Evolutionary conservation across 1,140 invertebrate genomes (phyloP), one percentile per base, ranked within the genome.

Genomic region (Drosophila gunungcola): DNA sequence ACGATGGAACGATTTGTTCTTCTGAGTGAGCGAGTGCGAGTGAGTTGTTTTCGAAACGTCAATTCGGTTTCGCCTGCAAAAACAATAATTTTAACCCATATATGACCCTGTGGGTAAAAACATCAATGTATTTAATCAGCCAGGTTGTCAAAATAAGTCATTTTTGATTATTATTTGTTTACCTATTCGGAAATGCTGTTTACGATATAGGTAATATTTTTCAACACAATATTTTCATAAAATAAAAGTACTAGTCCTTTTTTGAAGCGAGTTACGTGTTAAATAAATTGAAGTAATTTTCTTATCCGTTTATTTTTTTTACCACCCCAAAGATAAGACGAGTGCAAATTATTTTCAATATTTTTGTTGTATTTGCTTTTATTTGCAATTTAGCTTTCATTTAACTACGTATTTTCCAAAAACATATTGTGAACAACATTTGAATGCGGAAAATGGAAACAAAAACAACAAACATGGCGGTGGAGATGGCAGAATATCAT

Each of bases 351-450:
- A 45, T 69, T 76, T 76, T 75, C 51, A 70, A 60, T 80, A 80
- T 70, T 80, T 69, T 78, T 85, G 70, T 78, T 85, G 76, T 82
- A 82, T 82, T 86, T 86, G 78, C 78, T 82, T 85, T 85, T 86
- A 86, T 81, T 82, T 81, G 82, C 82, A 86, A 85, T 85, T 88
- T 88, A 85, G 82, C 82, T 80, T 78, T 86, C 82, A 85, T 85
- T 85, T 85, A 85, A 85, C 82, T 85, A 85, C 82, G 84, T 85
- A 85, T 85, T 75, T 75, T 75, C 73, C 51, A 75, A 80, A 81
- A 85, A 75, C 74, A 88, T 88, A 85, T 68, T 68, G 75, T 63
- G 70, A 82, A 82, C 80, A 78, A 68, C 65, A 58, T 58, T 68
- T 52, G 51, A 82, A 77, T 74, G 56, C 49, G 56, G 54, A 63